These are phyloP conservation scores for Tigriopus californicus DNA, from an alignment of 2,888 invertebrate genomes.

Conservation along the genomic window DNA sequence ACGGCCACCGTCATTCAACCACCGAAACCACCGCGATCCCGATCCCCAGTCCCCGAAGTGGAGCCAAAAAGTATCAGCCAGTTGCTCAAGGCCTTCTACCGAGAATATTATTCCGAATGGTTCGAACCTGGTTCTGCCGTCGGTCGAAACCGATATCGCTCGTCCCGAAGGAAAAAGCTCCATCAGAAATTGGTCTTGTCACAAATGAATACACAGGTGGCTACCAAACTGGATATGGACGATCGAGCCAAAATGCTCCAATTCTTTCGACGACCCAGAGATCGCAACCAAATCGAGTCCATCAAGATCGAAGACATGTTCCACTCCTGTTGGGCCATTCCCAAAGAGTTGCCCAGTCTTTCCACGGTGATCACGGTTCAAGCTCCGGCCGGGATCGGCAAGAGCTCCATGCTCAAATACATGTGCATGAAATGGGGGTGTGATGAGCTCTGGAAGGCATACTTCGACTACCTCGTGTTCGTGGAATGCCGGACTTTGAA, in stretches of 20 bases:
- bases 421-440: constrained; percentile 16
- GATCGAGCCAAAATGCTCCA: constrained; percentile 16
- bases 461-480: constrained; percentile 10
- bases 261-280: not conserved
- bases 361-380: constrained; percentile 15
- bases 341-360: not conserved
- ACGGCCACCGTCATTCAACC: too few species aligned
- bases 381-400: constrained; percentile 16
- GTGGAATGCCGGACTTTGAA: constrained; percentile 15
- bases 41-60: too few species aligned
- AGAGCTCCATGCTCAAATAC: constrained; percentile 16
- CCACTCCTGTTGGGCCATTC: constrained; percentile 1
- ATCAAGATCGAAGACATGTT: constrained; percentile 12
- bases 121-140: constrained; percentile 9
- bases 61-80: too few species aligned
- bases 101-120: constrained; percentile 15
- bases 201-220: constrained; percentile 6
- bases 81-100: constrained; percentile 4
- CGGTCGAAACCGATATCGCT: not conserved
- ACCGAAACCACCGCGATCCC: too few species aligned
- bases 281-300: not conserved
- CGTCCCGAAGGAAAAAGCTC: not conserved
- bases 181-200: constrained; percentile 14
- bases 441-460: constrained; percentile 10
- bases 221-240: constrained; percentile 15